These are phyloP conservation scores for Ceratosolen solmsi DNA, from an alignment of 1,140 invertebrate genomes.

Conservation along the genomic window DNA sequence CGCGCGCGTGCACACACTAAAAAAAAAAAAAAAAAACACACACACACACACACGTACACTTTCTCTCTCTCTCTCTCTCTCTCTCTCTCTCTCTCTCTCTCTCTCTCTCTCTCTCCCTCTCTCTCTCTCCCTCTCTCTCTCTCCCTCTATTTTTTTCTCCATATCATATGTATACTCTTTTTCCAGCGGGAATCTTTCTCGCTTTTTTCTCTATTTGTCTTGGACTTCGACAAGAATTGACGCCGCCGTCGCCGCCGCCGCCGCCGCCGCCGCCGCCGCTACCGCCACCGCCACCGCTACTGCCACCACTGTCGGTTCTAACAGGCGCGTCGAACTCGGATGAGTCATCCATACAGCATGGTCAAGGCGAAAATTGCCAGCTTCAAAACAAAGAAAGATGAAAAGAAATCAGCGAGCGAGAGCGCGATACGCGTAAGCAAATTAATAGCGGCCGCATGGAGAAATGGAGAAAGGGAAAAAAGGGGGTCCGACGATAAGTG, in stretches of 20 bases:
- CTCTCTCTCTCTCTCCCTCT: too few relatives aligned
- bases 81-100: too few relatives aligned
- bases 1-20: too few relatives aligned
- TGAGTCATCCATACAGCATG: slow-evolving; percentile 9
- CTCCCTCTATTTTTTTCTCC: too few relatives aligned
- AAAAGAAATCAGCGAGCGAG: not conserved
- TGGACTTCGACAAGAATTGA: not conserved
- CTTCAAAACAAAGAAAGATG: slow-evolving; percentile 24
- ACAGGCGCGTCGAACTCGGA: slow-evolving; percentile 15
- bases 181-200: not conserved
- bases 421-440: not conserved
- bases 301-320: not conserved
- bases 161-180: not conserved
- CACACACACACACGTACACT: too few relatives aligned
- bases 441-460: not conserved
- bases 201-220: not conserved
- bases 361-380: slow-evolving; percentile 11
- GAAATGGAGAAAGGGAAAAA: not conserved
- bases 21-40: too few relatives aligned
- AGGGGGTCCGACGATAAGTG: not conserved
- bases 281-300: too few relatives aligned
- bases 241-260: not conserved
- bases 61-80: too few relatives aligned
- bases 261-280: too few relatives aligned
- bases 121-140: too few relatives aligned